Evolutionary conservation across 1,140 invertebrate species (phyloP), one percentile per base, ranked within the genome.

Genomic region (Phenacoccus solenopsis): DNA sequence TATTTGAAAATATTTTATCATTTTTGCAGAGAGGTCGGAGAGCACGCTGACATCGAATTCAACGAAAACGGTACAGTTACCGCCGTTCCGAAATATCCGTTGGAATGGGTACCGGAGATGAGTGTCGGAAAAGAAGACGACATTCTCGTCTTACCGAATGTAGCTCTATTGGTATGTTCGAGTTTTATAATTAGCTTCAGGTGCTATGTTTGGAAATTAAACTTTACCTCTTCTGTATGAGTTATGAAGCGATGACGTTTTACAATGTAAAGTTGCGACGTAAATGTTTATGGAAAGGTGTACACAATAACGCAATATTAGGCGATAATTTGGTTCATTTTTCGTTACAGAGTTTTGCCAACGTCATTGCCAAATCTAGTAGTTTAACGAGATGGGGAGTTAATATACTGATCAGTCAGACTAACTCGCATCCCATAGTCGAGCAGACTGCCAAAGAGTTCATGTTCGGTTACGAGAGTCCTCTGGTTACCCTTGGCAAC

Each of bases 121-220:
- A 90, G 88, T 16, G 83, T 82, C 30, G 88, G 87, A 0, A 83
- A 83, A 64, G 88, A 94, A 75, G 83, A 87, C 68, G 93, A 96
- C 75, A 78, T 87, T 0, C 79, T 95, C 7, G 83, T 86, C 7
- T 82, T 95, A 72, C 87, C 93, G 0, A 94, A 97, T 76, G 92
- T 96, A 71, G 91, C 93, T 7, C 82, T 96, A 74, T 77, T 95
- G 84, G 93, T 96, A 79, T 89, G 87, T 85, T 68, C 9, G 38
- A 49, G 5, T n/a, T n/a, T n/a, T n/a, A n/a, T n/a, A n/a, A n/a
- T n/a, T n/a, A n/a, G n/a, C n/a, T n/a, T n/a, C n/a, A n/a, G n/a
- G n/a, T n/a, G n/a, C n/a, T n/a, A n/a, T n/a, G n/a, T n/a, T n/a
- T n/a, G n/a, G n/a, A n/a, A n/a, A n/a, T n/a, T n/a, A n/a, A n/a